A percentile compares a stretch with the other conserved stretches of the same genome.
phyloP scores from a whole-genome alignment of 2,113 vertebrate genomes.

The Oryzias curvinotus region DNA sequence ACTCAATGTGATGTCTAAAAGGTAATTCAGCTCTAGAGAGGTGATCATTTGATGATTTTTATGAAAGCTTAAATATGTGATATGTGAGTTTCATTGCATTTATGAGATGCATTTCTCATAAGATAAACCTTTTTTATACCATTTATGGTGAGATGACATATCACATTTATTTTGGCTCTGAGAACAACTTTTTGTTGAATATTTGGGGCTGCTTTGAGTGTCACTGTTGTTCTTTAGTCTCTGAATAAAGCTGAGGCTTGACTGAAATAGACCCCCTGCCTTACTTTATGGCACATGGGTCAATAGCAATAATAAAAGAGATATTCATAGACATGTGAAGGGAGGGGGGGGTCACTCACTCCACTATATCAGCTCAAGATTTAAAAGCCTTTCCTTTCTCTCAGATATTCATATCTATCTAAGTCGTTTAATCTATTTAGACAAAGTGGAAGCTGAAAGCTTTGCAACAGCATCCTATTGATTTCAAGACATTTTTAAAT shows the following conservation, averaged over 20 bases:
- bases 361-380: slow-evolving; percentile 66
- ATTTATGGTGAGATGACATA: too few species aligned
- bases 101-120: too few species aligned
- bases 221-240: slow-evolving; percentile 38
- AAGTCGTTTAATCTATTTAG: slow-evolving; percentile 58
- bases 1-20: too few species aligned
- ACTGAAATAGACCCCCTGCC: slow-evolving; percentile 60
- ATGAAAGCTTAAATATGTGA: too few species aligned
- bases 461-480: slow-evolving; percentile 18
- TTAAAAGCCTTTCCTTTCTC: slow-evolving; percentile 60
- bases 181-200: background rate
- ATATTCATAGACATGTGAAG: slow-evolving; percentile 72
- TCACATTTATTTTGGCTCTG: background rate
- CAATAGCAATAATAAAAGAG: slow-evolving; percentile 78
- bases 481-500: slow-evolving; percentile 13
- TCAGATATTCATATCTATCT: slow-evolving; percentile 14
- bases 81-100: too few species aligned
- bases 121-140: too few species aligned
- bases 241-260: slow-evolving; percentile 44
- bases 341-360: slow-evolving; percentile 43
- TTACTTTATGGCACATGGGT: slow-evolving; percentile 68
- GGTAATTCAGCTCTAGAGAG: too few species aligned
- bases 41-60: too few species aligned
- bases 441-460: slow-evolving; percentile 52
- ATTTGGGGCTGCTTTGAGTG: too few species aligned